A percentile compares a stretch with the other conserved stretches of the same genome.
These are phyloP conservation scores for Ephydatia muelleri DNA, from an alignment of 37 sponge, comb jelly and placozoan genomes.

Conservation along the genomic window DNA sequence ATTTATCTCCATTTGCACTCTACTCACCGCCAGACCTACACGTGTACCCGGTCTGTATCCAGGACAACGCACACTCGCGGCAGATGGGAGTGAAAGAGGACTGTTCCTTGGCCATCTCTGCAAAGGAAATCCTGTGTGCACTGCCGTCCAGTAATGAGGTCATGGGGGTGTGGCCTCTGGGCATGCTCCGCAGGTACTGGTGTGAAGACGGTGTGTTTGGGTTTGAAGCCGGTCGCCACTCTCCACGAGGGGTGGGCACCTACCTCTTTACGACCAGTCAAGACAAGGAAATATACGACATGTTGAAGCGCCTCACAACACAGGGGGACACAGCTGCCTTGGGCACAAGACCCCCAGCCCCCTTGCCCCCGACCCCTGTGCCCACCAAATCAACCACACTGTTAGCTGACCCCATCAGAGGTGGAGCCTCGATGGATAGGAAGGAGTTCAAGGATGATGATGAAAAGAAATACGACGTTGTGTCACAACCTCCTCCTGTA, in stretches of 20 bases:
- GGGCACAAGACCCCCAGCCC: slow-evolving; percentile 24
- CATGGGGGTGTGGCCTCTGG: slow-evolving; percentile 70
- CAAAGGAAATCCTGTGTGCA: slow-evolving; percentile 40
- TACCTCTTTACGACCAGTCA: slow-evolving; percentile 56
- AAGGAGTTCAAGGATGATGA: not conserved
- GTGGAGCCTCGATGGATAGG: not conserved
- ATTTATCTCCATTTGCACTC: no score
- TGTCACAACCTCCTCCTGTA: not conserved
- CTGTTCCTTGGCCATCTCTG: slow-evolving; percentile 46
- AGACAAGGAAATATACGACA: slow-evolving; percentile 43
- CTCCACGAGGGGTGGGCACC: slow-evolving; percentile 75
- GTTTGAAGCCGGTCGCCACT: slow-evolving; percentile 53
- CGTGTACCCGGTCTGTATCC: slow-evolving; percentile 15
- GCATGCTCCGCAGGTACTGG: slow-evolving; percentile 49
- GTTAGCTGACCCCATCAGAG: no score
- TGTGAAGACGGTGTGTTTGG: slow-evolving; percentile 44
- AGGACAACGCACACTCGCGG: not conserved
- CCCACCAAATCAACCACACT: not conserved
- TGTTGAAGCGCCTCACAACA: slow-evolving; percentile 32
- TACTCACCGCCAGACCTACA: slow-evolving; percentile 18
- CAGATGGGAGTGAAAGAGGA: slow-evolving; percentile 37
- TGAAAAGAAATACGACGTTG: not conserved
- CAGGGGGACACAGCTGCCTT: not conserved
- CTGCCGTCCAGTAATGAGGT: slow-evolving; percentile 11
- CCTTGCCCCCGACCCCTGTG: slow-evolving; percentile 26